Percentiles rank a stretch among this genome's conserved stretches.
Conservation (phyloP, 1,140 invertebrate species). For the Lepidurus couesii region DNA sequence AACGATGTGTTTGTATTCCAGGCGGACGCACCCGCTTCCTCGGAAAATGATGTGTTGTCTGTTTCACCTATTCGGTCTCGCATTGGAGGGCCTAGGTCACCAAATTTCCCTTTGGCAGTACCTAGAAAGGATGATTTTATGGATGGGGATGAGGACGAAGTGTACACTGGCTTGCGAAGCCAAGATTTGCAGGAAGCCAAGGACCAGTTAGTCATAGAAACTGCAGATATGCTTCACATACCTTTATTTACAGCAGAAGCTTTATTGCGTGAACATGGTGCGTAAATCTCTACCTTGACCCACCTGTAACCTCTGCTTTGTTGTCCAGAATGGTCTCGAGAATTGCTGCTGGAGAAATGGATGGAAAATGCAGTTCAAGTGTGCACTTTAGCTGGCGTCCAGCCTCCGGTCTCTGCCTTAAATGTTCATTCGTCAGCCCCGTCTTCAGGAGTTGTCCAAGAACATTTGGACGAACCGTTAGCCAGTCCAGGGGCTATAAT, state of each 20-base stretch:
- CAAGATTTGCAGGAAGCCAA: slow-evolving; percentile 71
- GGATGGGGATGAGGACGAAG: slow-evolving; percentile 47
- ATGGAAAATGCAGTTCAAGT: slow-evolving; percentile 60
- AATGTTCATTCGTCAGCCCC: slow-evolving; percentile 31
- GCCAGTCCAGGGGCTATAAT: not conserved
- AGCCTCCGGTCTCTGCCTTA: slow-evolving; percentile 52
- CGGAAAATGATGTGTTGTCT: not conserved
- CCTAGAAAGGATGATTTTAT: slow-evolving; percentile 38
- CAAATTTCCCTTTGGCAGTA: not conserved
- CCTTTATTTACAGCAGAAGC: slow-evolving; percentile 68
- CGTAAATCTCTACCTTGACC: slow-evolving; percentile 34
- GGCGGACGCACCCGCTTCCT: slow-evolving; percentile 42
- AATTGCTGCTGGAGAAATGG: slow-evolving; percentile 62
- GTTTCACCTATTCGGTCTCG: not conserved
- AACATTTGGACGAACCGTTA: slow-evolving; percentile 7
- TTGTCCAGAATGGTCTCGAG: slow-evolving; percentile 62
- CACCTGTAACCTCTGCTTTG: slow-evolving; percentile 19
- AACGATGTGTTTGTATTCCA: slow-evolving; percentile 35
- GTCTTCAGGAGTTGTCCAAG: slow-evolving; percentile 11
- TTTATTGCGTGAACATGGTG: slow-evolving; percentile 62
- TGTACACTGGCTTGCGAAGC: slow-evolving; percentile 58
- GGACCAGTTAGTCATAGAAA: slow-evolving; percentile 65
- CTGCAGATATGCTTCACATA: slow-evolving; percentile 67
- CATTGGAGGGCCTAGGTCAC: not conserved
- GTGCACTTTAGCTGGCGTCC: slow-evolving; percentile 61